Conservation (phyloP, 2,797 vertebrate genomes). For the Cyclopterus lumpus region DNA sequence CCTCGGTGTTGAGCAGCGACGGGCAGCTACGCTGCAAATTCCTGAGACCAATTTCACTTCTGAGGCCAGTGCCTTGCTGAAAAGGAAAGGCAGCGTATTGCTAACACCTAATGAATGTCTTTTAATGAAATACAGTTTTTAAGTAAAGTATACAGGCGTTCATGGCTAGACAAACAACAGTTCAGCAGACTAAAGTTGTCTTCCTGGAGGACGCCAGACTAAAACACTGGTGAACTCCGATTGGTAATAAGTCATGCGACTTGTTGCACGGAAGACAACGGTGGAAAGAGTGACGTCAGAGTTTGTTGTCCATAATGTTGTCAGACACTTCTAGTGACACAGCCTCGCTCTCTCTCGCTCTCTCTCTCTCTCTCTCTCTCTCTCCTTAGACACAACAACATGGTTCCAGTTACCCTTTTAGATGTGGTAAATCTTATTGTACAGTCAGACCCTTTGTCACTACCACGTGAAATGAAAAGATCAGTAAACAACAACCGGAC, state of each 20-base stretch:
- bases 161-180: too few species aligned
- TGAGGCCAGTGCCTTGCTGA: constrained; percentile 13
- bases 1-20: constrained; percentile 3
- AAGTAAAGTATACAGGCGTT: neutral
- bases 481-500: too few species aligned
- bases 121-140: constrained; percentile 5
- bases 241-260: neutral
- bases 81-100: constrained; percentile 12
- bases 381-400: too few species aligned
- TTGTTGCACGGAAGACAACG: too few species aligned
- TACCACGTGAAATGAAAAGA: neutral
- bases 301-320: neutral
- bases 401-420: too few species aligned
- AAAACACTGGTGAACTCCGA: neutral
- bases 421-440: neutral
- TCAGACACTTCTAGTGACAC: neutral
- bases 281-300: neutral
- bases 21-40: neutral
- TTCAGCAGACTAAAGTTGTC: neutral
- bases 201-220: neutral
- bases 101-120: constrained; percentile 8
- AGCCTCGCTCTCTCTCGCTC: too few species aligned
- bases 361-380: too few species aligned
- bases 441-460: neutral
- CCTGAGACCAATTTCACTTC: neutral